Percentiles rank a stretch among this genome's conserved stretches.
These are phyloP conservation scores for Nemoura dubitans DNA, from an alignment of 2,888 invertebrate species.

Conservation along the genomic window DNA sequence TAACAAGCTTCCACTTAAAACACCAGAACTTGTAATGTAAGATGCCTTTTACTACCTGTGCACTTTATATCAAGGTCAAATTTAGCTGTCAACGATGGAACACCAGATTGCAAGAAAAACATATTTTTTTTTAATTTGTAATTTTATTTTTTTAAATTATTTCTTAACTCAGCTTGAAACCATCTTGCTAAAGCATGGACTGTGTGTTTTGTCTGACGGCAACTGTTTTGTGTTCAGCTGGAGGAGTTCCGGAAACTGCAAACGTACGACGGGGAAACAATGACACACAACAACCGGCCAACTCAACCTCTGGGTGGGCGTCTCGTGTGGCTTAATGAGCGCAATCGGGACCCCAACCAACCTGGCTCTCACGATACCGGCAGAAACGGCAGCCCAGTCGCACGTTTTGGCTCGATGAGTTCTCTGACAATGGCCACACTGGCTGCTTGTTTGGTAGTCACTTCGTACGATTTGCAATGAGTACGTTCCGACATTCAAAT, in stretches of 20 bases:
- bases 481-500: neutral
- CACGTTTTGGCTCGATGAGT: neutral
- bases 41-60: no score
- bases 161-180: no score
- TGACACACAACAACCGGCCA: constrained; percentile 84
- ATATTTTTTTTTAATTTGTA: no score
- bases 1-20: no score
- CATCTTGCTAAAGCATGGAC: no score
- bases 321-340: constrained; percentile 68
- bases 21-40: no score
- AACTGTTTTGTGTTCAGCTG: constrained; percentile 70
- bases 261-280: constrained; percentile 70
- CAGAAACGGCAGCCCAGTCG: neutral
- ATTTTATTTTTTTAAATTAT: no score
- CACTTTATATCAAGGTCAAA: no score
- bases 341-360: constrained; percentile 53
- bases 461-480: neutral
- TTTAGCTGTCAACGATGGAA: no score
- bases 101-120: no score
- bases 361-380: neutral
- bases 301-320: constrained; percentile 81
- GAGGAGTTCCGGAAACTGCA: constrained; percentile 75
- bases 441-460: neutral
- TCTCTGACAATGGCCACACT: neutral
- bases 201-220: no score